Base-by-base conservation (phyloP, 2,888 invertebrate species). In the Sussaba pulchella region DNA sequence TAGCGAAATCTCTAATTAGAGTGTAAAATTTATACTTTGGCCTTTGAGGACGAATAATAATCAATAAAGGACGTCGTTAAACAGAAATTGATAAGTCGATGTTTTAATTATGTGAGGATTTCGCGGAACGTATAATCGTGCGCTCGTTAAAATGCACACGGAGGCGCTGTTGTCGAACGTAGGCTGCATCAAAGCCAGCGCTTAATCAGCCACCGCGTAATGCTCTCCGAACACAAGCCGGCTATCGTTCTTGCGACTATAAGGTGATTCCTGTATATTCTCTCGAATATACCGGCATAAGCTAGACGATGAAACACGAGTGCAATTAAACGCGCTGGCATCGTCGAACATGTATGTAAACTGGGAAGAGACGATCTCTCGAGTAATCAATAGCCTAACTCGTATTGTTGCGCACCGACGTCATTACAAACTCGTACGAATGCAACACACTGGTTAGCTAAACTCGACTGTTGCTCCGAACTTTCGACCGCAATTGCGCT, bases 321-420 rank as follows among this genome's bases (percentile, higher is more conserved):
- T 31, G 54, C 31, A 57, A 57, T 31, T 57, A 57, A 52, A 57
- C 54, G n/a, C n/a, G 19, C 19, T 2, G 8, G 8, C n/a, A 9
- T 14, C 8, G 10, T 59, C 6, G 36, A 10, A 39, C 36, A 17
- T 59, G 59, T 26, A 26, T 19, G 59, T 36, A 19, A 59, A 59
- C 39, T 2, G 17, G 36, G 4, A 43, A 17, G 10, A 59, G 36
- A 10, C 1, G 39, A 39, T 59, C 59, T 39, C 36, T 10, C 36
- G 59, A 39, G 39, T 59, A 39, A 39, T 59, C 59, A 54, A 54
- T 54, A 26, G 54, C 3, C 12, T 24, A 54, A 26, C n/a, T n/a
- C 21, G 50, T 24, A 8, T n/a, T 6, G n/a, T 24, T 26, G 21
- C 12, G 26, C 12, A 14, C 8, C 19, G 19, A 21, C 47, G 52